A percentile compares a stretch with the other conserved stretches of the same genome.
Evolutionary conservation across 2,113 vertebrate species (phyloP).

Genomic region (Marmota monax): DNA sequence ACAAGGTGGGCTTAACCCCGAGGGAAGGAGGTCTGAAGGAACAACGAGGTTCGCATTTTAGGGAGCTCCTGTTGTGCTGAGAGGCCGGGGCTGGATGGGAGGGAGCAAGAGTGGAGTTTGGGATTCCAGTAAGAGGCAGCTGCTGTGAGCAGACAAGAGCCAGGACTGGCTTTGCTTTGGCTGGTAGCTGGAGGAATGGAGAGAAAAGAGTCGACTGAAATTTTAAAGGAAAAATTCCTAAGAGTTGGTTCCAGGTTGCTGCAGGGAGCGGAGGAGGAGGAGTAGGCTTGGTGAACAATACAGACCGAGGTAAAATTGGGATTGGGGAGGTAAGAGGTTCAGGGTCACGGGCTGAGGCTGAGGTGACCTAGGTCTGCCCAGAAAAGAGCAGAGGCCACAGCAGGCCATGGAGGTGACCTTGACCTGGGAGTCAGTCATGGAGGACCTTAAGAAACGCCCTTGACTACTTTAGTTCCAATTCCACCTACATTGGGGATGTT

Average conservation of each 20-base stretch:
- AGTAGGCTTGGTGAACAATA: neutral
- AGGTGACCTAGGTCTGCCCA: too few relatives aligned
- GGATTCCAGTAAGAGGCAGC: neutral
- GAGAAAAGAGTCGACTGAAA: too few relatives aligned
- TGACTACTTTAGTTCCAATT: neutral
- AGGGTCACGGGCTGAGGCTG: too few relatives aligned
- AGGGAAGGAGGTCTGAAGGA: neutral
- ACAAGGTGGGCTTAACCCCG: neutral
- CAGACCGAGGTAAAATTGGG: rapidly evolving
- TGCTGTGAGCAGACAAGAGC: neutral
- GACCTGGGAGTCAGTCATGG: neutral
- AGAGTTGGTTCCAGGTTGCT: too few relatives aligned
- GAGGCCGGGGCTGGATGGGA: neutral
- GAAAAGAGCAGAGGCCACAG: neutral
- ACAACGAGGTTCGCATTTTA: too few relatives aligned
- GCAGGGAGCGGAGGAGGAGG: neutral
- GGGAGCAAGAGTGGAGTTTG: neutral
- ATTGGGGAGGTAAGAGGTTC: neutral
- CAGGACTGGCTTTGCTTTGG: neutral
- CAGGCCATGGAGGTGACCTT: neutral
- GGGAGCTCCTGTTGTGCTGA: neutral
- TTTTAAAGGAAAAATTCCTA: neutral
- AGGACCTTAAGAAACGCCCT: neutral
- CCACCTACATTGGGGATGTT: neutral
- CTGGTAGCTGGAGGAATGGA: neutral